Evolutionary conservation across 2,888 invertebrate genomes (phyloP).

Genomic region (Synanthedon andrenaeformis): DNA sequence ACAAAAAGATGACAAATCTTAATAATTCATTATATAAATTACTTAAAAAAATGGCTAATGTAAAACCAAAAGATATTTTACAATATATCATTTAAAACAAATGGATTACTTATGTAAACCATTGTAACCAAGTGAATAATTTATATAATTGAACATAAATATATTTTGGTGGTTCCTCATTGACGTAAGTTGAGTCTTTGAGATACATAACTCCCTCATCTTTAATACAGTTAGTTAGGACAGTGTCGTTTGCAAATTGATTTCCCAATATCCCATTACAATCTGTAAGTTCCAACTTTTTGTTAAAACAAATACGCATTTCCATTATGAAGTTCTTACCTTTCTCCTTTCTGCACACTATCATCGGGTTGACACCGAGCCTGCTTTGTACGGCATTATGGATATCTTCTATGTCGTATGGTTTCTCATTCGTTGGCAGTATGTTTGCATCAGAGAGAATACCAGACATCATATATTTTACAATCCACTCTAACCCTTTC

Average conservation of each 20-base stretch:
- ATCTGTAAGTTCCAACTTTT: slow-evolving; percentile 71
- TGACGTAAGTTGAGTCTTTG: slow-evolving; percentile 13
- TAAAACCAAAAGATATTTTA: no score
- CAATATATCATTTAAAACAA: neutral
- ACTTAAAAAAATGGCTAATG: no score
- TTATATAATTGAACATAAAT: slow-evolving; percentile 67
- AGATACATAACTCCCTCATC: slow-evolving; percentile 70
- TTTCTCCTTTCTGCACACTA: slow-evolving; percentile 74
- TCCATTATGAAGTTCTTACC: slow-evolving; percentile 74
- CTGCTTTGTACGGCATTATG: slow-evolving; percentile 52
- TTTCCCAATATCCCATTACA: slow-evolving; percentile 69
- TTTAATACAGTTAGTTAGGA: slow-evolving; percentile 73
- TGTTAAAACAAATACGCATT: slow-evolving; percentile 81
- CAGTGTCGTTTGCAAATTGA: slow-evolving; percentile 20
- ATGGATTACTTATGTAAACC: slow-evolving; percentile 69
- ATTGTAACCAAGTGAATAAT: slow-evolving; percentile 69
- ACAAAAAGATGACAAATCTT: no score
- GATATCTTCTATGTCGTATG: slow-evolving; percentile 24
- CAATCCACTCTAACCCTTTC: slow-evolving; percentile 72
- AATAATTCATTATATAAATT: no score
- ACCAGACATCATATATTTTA: slow-evolving; percentile 71
- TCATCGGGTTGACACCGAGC: slow-evolving; percentile 70
- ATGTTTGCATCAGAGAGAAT: slow-evolving; percentile 71
- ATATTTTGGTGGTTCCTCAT: slow-evolving; percentile 33
- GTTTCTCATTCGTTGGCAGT: slow-evolving; percentile 36